A percentile compares a stretch with the other conserved stretches of the same genome.
Conservation (phyloP, 1,140 invertebrate genomes). For the Drosophila orena region DNA sequence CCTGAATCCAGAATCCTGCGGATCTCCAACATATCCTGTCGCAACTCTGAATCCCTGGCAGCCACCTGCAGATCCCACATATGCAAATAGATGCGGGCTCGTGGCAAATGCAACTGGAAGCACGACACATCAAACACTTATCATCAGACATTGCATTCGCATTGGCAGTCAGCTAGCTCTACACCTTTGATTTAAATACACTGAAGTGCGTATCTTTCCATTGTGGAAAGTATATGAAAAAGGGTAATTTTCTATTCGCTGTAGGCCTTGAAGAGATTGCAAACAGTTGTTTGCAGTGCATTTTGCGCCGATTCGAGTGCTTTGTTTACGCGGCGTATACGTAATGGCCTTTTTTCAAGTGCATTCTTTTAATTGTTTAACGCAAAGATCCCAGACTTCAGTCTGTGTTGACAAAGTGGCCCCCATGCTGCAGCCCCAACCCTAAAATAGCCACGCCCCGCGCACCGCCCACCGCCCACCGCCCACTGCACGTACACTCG, state of each 20-base stretch:
- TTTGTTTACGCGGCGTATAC: slow-evolving; percentile 64
- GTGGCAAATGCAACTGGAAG: slow-evolving; percentile 21
- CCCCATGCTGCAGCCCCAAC: slow-evolving; percentile 9
- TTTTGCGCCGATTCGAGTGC: neutral
- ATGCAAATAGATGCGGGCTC: slow-evolving; percentile 53
- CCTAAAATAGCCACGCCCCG: neutral
- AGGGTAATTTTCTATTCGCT: too few species aligned
- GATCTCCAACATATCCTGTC: slow-evolving; percentile 14
- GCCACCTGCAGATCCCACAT: slow-evolving; percentile 22
- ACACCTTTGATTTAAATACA: slow-evolving; percentile 35
- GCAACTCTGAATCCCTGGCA: neutral
- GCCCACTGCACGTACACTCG: slow-evolving; percentile 65
- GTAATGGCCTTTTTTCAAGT: slow-evolving; percentile 73
- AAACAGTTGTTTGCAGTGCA: slow-evolving; percentile 6
- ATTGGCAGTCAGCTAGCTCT: slow-evolving; percentile 28
- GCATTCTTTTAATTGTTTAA: slow-evolving; percentile 78
- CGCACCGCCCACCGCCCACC: neutral
- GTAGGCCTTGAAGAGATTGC: neutral
- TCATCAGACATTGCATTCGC: slow-evolving; percentile 42
- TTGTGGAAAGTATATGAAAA: neutral
- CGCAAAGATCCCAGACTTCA: slow-evolving; percentile 51
- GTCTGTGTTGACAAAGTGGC: slow-evolving; percentile 80
- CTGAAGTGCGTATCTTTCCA: neutral
- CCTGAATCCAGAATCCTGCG: slow-evolving; percentile 10
- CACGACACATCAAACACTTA: slow-evolving; percentile 65